phyloP scores from a whole-genome alignment of 2,888 invertebrate genomes.

The Lottia gigantea region DNA sequence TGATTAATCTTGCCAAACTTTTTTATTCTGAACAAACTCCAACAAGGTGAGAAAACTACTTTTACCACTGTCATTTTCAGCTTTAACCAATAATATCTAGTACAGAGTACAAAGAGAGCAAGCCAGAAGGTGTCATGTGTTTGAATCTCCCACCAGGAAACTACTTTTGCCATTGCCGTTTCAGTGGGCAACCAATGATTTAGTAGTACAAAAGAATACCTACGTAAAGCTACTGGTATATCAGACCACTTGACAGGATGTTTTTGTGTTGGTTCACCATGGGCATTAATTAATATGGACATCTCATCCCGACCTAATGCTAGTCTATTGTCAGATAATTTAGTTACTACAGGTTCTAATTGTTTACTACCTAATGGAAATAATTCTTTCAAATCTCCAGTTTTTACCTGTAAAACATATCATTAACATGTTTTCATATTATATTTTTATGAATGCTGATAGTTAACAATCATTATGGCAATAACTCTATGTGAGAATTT shows the following conservation, averaged over 20 bases:
- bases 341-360: constrained; percentile 68
- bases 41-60: neutral
- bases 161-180: no score
- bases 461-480: no score
- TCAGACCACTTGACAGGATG: constrained; percentile 84
- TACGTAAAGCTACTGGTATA: constrained; percentile 73
- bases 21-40: no score
- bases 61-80: no score
- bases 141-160: no score
- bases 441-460: no score
- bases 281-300: constrained; percentile 85
- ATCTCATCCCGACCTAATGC: constrained; percentile 88
- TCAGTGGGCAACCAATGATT: neutral
- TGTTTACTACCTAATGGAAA: constrained; percentile 74
- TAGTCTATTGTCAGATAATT: constrained; percentile 69
- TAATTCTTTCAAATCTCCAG: constrained; percentile 80
- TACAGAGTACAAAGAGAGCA: neutral
- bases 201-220: constrained; percentile 8
- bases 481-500: no score
- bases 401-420: constrained; percentile 52
- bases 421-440: no score
- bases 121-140: no score
- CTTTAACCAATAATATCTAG: no score
- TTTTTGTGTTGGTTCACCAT: constrained; percentile 77
- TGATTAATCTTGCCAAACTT: no score